Evolutionary conservation across 2,797 vertebrate genomes (phyloP), one percentile per base, ranked within the genome.

Genomic region (Pseudotriccus pelzelni): DNA sequence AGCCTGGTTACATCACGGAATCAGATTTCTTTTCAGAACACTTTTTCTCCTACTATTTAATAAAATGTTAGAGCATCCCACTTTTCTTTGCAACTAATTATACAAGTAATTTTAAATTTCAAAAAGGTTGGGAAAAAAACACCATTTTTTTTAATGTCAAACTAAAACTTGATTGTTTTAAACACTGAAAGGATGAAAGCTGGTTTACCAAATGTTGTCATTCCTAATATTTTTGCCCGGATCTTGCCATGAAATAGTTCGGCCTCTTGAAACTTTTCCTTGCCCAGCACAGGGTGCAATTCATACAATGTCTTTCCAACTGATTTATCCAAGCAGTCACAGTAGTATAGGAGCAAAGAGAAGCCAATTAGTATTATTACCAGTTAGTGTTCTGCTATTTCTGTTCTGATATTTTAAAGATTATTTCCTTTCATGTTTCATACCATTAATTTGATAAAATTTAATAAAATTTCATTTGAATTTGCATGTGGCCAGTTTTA

Each of bases 391-490:
- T 95, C 79, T 36, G 58, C 79, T 23, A 10, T 58, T 56, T 58
- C 55, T 58, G 55, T 16, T 58, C n/a, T 91, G 32, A 69, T 93
- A 76, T 64, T 89, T 85, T 89, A 32, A 89, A 81, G 69, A 88
- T 52, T 2, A 9, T 67, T 91, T 91, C 63, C 67, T 94, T 95
- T 91, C 89, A 93, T 79, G 50, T 90, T 62, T 24, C 13, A 52
- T 52, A 55, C n/a, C 9, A 91, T 76, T 93, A 83, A 78, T 81
- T 83, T 69, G 58, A 80, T 66, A 80, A 60, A 76, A 87, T 62
- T 77, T 50, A 81, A 86, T 92, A 91, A 88, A 93, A 93, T 93
- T 89, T 74, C 22, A 36, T 82, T 89, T 66, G 8, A 93, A 91
- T 93, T 94, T 88, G 49, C 59, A 79, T 49, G 20, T 76, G 37